Evolutionary conservation across 2,888 invertebrate species (phyloP), one percentile per base, ranked within the genome.

Genomic region (Lochmaea capreae): DNA sequence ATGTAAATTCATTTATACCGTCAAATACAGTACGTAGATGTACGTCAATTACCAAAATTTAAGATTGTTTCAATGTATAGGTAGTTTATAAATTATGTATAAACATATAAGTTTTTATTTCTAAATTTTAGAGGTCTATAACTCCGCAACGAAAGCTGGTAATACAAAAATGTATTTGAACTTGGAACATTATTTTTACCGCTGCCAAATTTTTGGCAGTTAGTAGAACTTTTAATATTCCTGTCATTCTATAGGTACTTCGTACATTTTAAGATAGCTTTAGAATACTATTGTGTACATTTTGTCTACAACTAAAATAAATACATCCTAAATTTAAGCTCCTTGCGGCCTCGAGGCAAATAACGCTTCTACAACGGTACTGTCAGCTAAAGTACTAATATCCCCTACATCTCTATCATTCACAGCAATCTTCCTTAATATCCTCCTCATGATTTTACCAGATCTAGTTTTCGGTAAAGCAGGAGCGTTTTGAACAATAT

Each of bases 391-490:
- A 0, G 99, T 98, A 62, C 97, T 95, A 2, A 92, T 93, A 87
- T 99, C 99, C 4, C 99, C 99, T 57, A 99, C 92, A 79, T 97
- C 93, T 63, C 88, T 89, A 85, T 98, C 97, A 54, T 96, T 95
- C 2, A 94, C 88, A 0, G 99, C 98, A 14, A 99, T 93, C 88
- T 98, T 97, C 77, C 98, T 91, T 76, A 99, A 89, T 73, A 99
- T 94, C 78, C 99, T 91, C 75, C 99, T 91, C 96, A 99, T 98
- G 76, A 99, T 98, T 89, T 99, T 99, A 2, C 99, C 99, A 0
- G 98, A 98, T 65, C 98, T 91, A 0, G 98, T 98, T 88, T 99
- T 98, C 0, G 99, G 99, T 77, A 99, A 89, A 0, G 94, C 95
- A 0, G 97, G 96, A 0, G 98, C 98, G 86, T 95, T 92, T 81